Evolutionary conservation across 2,113 vertebrate species (phyloP), one percentile per base, ranked within the genome.

Genomic region (Rhegmatorhina hoffmannsi): DNA sequence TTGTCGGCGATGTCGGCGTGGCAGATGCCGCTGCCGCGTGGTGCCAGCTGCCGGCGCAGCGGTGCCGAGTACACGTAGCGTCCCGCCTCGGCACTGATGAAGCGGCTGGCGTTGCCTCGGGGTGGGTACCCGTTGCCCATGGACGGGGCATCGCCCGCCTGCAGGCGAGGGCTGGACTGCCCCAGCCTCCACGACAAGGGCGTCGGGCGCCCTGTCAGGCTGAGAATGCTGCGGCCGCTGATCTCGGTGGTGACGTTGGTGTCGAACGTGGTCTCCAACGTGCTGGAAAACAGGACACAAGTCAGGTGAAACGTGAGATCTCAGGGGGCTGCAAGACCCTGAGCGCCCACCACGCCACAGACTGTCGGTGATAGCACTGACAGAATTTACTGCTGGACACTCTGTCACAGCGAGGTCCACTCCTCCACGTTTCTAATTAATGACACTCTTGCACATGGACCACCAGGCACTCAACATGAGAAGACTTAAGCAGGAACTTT

Each of bases 181-280:
- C 99, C 99, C 44, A 99, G 97, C 58, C 99, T 97, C 99, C 99
- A 99, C 0, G 99, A 98, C 11, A 99, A 97, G 7, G 99, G 98
- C 0, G 98, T 98, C 0, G 99, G 98, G 26, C 99, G 98, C 24
- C 98, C 97, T 0, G 98, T 97, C 96, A 99, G 66, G 96, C 99
- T 99, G 91, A 99, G 99, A 96, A 99, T 98, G 84, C 99, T 98
- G 60, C 99, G 98, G 17, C 99, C 95, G 7, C 97, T 99, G 79
- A 99, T 98, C 97, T 99, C 99, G 0, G 99, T 99, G 59, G 99
- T 99, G 95, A 99, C 98, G 3, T 94, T 98, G 95, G 98, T 98
- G 82, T 99, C 99, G 19, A 99, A 99, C 0, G 99, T 99, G 11
- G 99, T 99, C 96, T 99, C 99, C 98, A 99, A 89, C 0, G 99